Base-by-base conservation (phyloP, 2,888 invertebrate species). In the Rhamnusium bicolor region DNA sequence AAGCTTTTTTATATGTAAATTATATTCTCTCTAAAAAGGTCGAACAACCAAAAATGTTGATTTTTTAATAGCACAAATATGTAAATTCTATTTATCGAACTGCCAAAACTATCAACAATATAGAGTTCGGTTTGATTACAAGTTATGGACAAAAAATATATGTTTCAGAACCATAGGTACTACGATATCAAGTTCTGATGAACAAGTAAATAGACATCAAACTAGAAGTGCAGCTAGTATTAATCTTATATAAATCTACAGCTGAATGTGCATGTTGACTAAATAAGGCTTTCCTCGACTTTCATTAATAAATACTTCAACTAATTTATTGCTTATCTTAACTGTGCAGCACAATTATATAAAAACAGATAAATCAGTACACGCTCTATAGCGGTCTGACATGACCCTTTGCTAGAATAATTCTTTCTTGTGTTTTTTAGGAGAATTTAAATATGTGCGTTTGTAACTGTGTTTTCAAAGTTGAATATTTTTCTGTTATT, bases 241-340 rank as follows among this genome's bases (percentile, higher is more conserved):
- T 67, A 67, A 67, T 67, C 67, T 67, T 19, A 19, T 54, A 67
- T 29, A 67, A 53, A 67, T 67, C 67, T 67, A 32, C 67, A 53
- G 67, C 54, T 51, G 53, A 67, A 54, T 67, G 67, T 54, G 29
- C 29, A 67, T 14, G 54, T 21, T 67, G 67, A 6, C 67, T 67
- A 67, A 67, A 67, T 67, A 67, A 67, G 67, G 67, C 53, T 67
- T 18, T 54, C 67, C 54, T 54, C 54, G 67, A 67, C 67, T 67
- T 67, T 54, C 67, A 54, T 67, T 67, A 67, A 67, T 67, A 67
- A 67, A 67, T 67, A 67, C 67, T 67, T 53, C 54, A 54, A 21
- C 32, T 67, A 67, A 67, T 67, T 67, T 67, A 67, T 67, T 24
- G 67, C 21, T 40, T 27, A 67, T 67, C 32, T 53, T 18, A 16